Base-by-base conservation (phyloP, 1,140 invertebrate species). In the Anoplolepis gracilipes region DNA sequence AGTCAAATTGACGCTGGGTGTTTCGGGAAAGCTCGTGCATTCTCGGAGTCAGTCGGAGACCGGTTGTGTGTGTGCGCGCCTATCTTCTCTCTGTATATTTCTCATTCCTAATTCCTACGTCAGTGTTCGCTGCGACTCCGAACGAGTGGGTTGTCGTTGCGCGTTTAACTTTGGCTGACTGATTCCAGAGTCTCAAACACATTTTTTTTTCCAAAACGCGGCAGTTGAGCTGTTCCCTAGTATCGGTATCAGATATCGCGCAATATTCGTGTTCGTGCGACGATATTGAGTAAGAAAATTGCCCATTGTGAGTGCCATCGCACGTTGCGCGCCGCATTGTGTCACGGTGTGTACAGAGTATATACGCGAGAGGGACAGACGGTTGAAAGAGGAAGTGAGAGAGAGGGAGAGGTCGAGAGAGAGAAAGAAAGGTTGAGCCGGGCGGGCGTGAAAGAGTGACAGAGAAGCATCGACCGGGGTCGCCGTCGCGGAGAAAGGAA, bases 71-170 rank as follows among this genome's bases (percentile, higher is more conserved):
- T 61, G 36, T 39, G 10, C 11, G 2, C 11, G 39, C 11, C 11
- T 46, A 3, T 46, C 0, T 46, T 13, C 46, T 19, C 46, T 49
- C 46, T 11, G 11, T 46, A 13, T 19, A n/a, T n/a, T n/a, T n/a
- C n/a, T n/a, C n/a, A n/a, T 19, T 49, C 46, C 39, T 42, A 11
- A 42, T 42, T 42, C 11, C 39, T 42, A 42, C 8, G 11, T 10
- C 84, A 89, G 88, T 89, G 22, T 64, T 77, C 59, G 39, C 62
- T 84, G 87, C 87, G 88, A 86, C 77, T 88, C 72, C 64, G 64
- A 72, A 22, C 13, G 22, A 39, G 49, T 30, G 8, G 72, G 57
- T 67, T 65, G 69, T 19, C 53, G 78, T 30, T 8, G 22, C 11
- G 84, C 33, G 49, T 13, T n/a, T 46, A 7, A 19, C 49, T 16